A percentile compares a stretch with the other conserved stretches of the same genome.
Conservation (phyloP, 2,113 vertebrate genomes). For the Geothlypis trichas region DNA sequence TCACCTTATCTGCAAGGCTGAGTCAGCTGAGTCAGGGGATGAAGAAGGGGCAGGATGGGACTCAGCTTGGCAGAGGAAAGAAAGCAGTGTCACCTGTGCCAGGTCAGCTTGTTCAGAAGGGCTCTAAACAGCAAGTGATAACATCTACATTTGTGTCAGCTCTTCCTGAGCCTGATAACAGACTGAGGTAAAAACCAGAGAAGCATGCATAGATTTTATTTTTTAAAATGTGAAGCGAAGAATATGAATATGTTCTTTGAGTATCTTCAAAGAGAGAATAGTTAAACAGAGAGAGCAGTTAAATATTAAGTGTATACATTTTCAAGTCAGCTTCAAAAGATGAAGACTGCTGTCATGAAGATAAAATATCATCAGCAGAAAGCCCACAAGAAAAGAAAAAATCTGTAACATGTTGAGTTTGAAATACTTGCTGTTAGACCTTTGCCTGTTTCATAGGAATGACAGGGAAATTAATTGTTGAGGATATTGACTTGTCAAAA, state of each 20-base stretch:
- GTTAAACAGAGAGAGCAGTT: not conserved
- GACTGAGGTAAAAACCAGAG: not conserved
- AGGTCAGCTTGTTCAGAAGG: not conserved
- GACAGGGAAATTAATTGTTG: not conserved
- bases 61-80: not conserved
- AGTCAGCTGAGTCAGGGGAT: not conserved
- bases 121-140: not conserved
- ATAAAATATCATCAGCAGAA: not conserved
- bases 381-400: not conserved
- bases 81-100: not conserved
- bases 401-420: not conserved
- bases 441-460: not conserved
- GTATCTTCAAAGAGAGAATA: not conserved
- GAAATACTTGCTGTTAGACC: not conserved
- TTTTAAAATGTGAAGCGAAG: not conserved
- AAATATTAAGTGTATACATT: not conserved
- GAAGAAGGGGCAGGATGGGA: not conserved
- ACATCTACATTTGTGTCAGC: not conserved
- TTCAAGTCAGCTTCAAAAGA: not conserved
- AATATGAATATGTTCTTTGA: not conserved
- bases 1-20: not conserved
- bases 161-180: not conserved
- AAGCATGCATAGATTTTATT: not conserved
- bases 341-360: not conserved
- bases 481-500: not conserved